Conservation (phyloP, 2,797 vertebrate species). For the Acanthornis magna region DNA sequence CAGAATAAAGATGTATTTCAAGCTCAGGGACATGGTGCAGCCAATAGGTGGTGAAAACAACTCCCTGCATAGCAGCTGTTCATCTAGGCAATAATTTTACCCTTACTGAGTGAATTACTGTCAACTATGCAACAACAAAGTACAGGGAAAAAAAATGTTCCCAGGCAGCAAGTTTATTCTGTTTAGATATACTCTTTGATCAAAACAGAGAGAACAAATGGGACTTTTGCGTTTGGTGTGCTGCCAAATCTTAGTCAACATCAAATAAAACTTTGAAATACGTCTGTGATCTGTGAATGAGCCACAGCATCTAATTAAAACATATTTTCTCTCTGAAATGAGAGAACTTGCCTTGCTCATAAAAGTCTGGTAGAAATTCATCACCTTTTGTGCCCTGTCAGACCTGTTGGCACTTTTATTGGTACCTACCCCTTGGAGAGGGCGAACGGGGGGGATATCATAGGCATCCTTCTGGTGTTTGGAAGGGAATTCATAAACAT, state of each 20-base stretch:
- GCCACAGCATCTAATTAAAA: conserved; percentile 24
- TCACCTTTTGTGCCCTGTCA: conserved; percentile 17
- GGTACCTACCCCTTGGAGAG: conserved; percentile 86
- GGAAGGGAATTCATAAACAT: conserved; percentile 84
- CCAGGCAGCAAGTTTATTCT: conserved; percentile 25
- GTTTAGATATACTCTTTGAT: conserved; percentile 35
- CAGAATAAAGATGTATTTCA: not conserved
- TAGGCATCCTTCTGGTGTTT: conserved; percentile 89
- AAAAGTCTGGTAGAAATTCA: conserved; percentile 23
- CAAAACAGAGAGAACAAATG: conserved; percentile 50
- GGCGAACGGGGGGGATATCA: conserved; percentile 86
- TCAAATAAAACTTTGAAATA: conserved; percentile 46
- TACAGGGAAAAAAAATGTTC: not conserved
- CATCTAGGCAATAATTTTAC: not conserved
- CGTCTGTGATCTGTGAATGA: not conserved
- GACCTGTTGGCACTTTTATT: not conserved
- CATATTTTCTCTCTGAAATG: conserved; percentile 34
- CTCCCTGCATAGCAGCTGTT: conserved; percentile 7
- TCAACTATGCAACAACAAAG: conserved; percentile 34
- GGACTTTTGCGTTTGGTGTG: not conserved
- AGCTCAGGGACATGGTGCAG: not conserved
- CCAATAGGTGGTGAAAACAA: not conserved
- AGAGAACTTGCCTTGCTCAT: conserved; percentile 21
- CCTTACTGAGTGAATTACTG: conserved; percentile 17
- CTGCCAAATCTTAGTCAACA: conserved; percentile 50